Evolutionary conservation across 2,888 invertebrate genomes (phyloP), one percentile per base, ranked within the genome.

Genomic region (Cactoblastis cactorum): DNA sequence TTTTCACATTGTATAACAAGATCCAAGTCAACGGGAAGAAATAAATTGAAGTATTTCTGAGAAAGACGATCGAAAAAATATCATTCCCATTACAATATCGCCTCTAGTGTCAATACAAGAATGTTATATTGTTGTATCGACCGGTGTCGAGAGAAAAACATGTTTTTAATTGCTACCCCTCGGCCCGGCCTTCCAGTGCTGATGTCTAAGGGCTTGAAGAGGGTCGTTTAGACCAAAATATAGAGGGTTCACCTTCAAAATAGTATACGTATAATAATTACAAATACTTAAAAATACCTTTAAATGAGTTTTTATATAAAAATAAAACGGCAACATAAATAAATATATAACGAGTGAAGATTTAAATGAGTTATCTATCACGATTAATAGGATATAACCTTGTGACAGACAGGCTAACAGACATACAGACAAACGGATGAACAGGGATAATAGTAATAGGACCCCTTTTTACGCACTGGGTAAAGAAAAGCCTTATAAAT

Each of bases 101-200:
- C 43, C 28, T 5, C 15, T 3, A 15, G 28, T 28, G 15, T 43
- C 15, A 28, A 32, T 32, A 43, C 43, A 24, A n/a, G 17, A 37
- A 37, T 4, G 9, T 9, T 18, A 28, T 24, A 43, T n/a, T 43
- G 28, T 43, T 17, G 4, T 43, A 15, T 14, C 8, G 28, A 28
- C 9, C 15, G 2, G 11, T n/a, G n/a, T n/a, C 15, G 39, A n/a
- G 8, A n/a, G 12, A 41, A n/a, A 41, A 22, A 17, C 28, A 17
- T 24, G 43, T 15, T 43, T 43, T 24, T 17, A 43, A 43, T 43
- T 43, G 43, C 11, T 28, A n/a, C 43, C 4, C 28, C 43, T n/a
- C 28, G 15, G 43, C 15, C 17, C 17, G 15, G 14, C 28, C 15
- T 24, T 41, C 24, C 28, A 15, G 28, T 43, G 15, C 28, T 15